phyloP scores from a whole-genome alignment of 2,797 vertebrate species.

The Anguilla anguilla region DNA sequence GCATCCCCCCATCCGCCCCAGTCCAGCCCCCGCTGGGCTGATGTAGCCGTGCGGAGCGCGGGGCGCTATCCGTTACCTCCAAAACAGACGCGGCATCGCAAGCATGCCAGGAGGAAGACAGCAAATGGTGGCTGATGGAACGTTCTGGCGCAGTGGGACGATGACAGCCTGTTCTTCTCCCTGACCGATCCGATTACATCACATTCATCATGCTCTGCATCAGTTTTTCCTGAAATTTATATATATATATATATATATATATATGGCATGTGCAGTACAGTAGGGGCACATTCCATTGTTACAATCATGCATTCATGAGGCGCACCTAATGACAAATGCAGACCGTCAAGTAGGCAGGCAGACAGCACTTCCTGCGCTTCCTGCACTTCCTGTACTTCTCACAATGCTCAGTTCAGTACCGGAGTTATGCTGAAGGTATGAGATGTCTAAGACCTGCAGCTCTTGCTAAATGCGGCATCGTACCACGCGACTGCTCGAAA shows the following conservation, averaged over 20 bases:
- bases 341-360: background rate
- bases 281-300: background rate
- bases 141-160: background rate
- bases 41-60: background rate
- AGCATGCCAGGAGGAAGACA: background rate
- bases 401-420: background rate
- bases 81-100: background rate
- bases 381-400: background rate
- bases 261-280: background rate
- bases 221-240: background rate
- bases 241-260: background rate
- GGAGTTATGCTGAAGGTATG: background rate
- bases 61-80: background rate
- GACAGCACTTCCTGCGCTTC: background rate
- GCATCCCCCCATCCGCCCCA: background rate
- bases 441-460: background rate
- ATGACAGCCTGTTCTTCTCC: background rate
- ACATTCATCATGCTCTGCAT: background rate
- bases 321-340: background rate
- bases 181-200: background rate
- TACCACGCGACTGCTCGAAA: background rate
- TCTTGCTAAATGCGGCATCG: background rate
- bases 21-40: background rate
- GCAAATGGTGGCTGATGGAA: background rate
- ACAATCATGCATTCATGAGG: background rate